Base-by-base conservation (phyloP, 2,797 vertebrate genomes). In the Apodemus agrarius region DNA sequence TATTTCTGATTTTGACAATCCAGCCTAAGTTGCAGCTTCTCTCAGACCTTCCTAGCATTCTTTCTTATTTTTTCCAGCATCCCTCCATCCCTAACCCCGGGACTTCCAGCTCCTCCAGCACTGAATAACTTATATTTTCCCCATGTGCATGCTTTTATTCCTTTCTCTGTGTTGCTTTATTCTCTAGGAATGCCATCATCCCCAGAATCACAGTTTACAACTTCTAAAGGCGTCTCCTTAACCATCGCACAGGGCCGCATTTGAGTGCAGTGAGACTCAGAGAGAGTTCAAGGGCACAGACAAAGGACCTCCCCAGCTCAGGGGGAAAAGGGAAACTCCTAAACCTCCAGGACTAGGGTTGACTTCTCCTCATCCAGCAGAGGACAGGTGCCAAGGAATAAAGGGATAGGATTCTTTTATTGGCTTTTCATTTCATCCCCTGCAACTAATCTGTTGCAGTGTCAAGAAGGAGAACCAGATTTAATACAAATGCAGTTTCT, bases 401-500 rank as follows among this genome's bases (percentile, higher is more conserved):
- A 83, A 72, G 13, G 22, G 49, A 54, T 43, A 49, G 74, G 63
- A 43, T 1, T 75, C 7, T 9, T 14, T 37, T 57, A 4, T 12
- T 46, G 3, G 17, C n/a, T 59, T 88, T 74, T 31, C 16, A 59
- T 61, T 75, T 75, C 14, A 9, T 59, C 16, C 4, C 52, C 13
- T 29, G 16, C 69, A 75, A 31, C 37, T 14, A 40, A 57, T 75
- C 86, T 69, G 46, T 57, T 75, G 52, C 24, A 61, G 6, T 46
- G 17, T 75, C 9, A 89, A 43, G 69, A 75, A 12, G 34, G 22
- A 59, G 34, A 87, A 81, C 14, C 4, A 31, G 85, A 54, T 40
- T 92, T 65, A 78, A 78, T 94, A 2, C 69, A 92, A 80, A 88
- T 49, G 76, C 0, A 88, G 49, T 78, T 95, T 93, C 34, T 90